Evolutionary conservation across 2,113 vertebrate species (phyloP).

Genomic region (Daboia siamensis): DNA sequence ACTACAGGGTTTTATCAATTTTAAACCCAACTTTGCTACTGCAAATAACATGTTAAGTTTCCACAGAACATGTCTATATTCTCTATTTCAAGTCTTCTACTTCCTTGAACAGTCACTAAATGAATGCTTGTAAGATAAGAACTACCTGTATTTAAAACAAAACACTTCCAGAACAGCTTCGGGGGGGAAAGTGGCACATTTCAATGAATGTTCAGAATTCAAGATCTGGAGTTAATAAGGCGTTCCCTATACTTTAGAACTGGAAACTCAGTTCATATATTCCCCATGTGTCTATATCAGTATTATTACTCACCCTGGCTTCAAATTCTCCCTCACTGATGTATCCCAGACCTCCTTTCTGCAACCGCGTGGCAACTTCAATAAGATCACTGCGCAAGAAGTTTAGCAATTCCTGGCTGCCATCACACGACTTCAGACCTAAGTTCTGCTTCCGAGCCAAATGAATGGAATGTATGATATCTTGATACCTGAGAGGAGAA

Average conservation of each 20-base stretch:
- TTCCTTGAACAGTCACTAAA: background rate
- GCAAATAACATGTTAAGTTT: background rate
- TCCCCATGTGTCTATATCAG: background rate
- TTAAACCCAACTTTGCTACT: background rate
- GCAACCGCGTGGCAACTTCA: slow-evolving; percentile 89
- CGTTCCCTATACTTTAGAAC: background rate
- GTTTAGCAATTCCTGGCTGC: slow-evolving; percentile 85
- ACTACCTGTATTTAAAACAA: background rate
- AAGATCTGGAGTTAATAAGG: background rate
- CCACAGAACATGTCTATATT: background rate
- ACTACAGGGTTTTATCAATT: background rate
- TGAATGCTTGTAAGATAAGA: background rate
- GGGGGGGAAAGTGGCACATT: background rate
- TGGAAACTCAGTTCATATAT: background rate
- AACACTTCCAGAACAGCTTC: background rate
- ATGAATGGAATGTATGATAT: slow-evolving; percentile 89
- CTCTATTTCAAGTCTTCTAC: background rate
- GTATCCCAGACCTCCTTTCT: slow-evolving; percentile 94
- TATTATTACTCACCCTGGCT: slow-evolving; percentile 72
- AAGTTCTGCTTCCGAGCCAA: slow-evolving; percentile 83
- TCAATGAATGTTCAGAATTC: background rate
- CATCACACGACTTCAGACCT: slow-evolving; percentile 86
- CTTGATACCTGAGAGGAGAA: slow-evolving; percentile 81
- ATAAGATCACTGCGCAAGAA: slow-evolving; percentile 91
- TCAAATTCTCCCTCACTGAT: slow-evolving; percentile 86